These are phyloP conservation scores for Galagoides demidoff DNA, from an alignment of 2,797 vertebrate species.

Conservation along the genomic window DNA sequence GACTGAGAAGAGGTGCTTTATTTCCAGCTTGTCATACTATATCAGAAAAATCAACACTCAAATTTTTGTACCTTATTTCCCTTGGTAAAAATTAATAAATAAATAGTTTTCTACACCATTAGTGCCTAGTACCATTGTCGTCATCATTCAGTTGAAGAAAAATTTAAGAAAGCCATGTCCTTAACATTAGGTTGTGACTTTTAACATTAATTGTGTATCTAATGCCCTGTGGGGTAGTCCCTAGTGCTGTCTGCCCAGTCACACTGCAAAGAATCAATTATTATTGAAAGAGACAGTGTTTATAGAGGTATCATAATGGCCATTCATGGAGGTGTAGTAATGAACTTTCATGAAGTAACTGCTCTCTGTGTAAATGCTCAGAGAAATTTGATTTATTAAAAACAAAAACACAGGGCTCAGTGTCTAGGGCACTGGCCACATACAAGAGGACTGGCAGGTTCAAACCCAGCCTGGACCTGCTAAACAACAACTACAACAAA, in stretches of 20 bases:
- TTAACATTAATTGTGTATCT: not conserved
- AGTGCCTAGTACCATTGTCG: not conserved
- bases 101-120: not conserved
- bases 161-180: not conserved
- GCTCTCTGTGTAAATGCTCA: not conserved
- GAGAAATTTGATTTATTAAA: not conserved
- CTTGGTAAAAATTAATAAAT: not conserved
- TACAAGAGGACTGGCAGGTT: too few relatives aligned
- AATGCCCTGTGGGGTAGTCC: not conserved
- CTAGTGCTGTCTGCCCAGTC: not conserved
- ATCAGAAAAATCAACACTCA: not conserved
- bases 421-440: too few relatives aligned
- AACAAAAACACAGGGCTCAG: not conserved
- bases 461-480: too few relatives aligned
- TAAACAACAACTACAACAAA: too few relatives aligned
- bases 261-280: not conserved
- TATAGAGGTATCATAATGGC: not conserved
- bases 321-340: not conserved
- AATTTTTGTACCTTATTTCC: not conserved
- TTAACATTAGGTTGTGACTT: not conserved
- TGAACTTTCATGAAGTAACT: not conserved
- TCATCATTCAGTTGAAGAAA: not conserved
- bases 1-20: conserved; percentile 42
- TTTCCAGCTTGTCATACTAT: conserved; percentile 57
- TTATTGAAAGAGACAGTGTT: not conserved